A percentile compares a stretch with the other conserved stretches of the same genome.
Conservation (phyloP, 2,113 vertebrate species). For the Noctilio leporinus region DNA sequence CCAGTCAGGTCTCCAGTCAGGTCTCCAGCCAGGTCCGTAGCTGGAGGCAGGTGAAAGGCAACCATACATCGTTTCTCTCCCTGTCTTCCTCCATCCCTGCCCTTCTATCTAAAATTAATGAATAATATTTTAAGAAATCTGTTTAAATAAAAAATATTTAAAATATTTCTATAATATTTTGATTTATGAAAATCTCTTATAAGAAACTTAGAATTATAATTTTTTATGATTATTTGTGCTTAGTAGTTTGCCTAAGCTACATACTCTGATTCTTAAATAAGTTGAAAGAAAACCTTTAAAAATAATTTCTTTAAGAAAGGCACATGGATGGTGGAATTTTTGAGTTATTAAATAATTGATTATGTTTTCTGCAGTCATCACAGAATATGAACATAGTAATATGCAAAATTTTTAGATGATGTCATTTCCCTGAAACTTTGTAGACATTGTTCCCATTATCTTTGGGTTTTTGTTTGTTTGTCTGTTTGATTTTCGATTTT, state of each 20-base stretch:
- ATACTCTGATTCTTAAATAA: neutral
- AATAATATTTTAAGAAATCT: neutral
- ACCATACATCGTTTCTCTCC: no score
- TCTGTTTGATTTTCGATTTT: no score
- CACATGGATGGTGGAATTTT: neutral
- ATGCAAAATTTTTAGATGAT: neutral
- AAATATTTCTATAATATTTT: neutral
- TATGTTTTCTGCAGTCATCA: neutral
- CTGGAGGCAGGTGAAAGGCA: no score
- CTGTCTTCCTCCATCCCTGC: no score
- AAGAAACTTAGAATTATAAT: neutral
- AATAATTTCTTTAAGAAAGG: neutral
- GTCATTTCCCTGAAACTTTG: neutral
- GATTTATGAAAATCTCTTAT: neutral
- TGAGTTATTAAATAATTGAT: neutral
- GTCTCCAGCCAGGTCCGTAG: no score
- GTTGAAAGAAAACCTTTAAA: neutral
- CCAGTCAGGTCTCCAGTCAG: no score
- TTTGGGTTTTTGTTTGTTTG: neutral
- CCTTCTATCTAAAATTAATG: no score
- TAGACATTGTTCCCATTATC: neutral
- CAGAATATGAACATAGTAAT: neutral
- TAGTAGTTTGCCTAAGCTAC: neutral
- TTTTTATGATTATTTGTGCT: neutral
- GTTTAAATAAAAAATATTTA: neutral